These are phyloP conservation scores for Opisthocomus hoazin DNA, from an alignment of 2,113 vertebrate species.

Conservation along the genomic window DNA sequence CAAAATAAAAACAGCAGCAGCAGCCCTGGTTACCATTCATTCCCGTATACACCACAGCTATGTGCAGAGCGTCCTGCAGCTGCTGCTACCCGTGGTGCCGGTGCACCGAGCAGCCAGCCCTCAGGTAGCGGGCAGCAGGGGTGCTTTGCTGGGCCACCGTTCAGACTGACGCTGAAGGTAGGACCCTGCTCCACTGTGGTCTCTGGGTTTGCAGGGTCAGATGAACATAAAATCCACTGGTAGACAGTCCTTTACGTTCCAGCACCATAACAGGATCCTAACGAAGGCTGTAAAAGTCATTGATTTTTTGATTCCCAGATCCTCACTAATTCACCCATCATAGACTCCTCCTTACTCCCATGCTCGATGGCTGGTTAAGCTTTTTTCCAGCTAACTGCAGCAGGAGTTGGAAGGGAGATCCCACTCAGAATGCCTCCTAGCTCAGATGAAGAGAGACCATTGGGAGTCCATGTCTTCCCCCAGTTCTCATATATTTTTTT, in stretches of 20 bases:
- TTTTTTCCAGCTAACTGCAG: background rate
- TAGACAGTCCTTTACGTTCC: background rate
- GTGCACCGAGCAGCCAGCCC: rapidly evolving
- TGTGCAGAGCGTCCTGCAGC: background rate
- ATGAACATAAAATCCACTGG: background rate
- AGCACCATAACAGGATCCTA: background rate
- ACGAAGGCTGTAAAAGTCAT: background rate
- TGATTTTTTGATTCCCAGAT: background rate
- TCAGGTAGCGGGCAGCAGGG: background rate
- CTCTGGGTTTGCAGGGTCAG: background rate
- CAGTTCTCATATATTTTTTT: background rate
- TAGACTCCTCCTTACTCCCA: background rate
- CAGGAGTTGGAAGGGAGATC: background rate
- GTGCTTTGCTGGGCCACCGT: background rate
- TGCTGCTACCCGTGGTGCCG: background rate
- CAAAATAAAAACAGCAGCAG: slow-evolving; percentile 42
- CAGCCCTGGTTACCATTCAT: background rate
- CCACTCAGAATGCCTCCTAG: background rate
- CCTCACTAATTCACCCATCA: background rate
- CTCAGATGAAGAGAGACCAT: background rate
- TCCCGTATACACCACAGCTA: background rate
- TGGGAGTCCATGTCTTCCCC: background rate
- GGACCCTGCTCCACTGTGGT: background rate
- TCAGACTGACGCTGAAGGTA: background rate
- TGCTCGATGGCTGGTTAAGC: background rate